These are phyloP conservation scores for Melitaea athalia DNA, from an alignment of 2,888 invertebrate genomes.

Conservation along the genomic window DNA sequence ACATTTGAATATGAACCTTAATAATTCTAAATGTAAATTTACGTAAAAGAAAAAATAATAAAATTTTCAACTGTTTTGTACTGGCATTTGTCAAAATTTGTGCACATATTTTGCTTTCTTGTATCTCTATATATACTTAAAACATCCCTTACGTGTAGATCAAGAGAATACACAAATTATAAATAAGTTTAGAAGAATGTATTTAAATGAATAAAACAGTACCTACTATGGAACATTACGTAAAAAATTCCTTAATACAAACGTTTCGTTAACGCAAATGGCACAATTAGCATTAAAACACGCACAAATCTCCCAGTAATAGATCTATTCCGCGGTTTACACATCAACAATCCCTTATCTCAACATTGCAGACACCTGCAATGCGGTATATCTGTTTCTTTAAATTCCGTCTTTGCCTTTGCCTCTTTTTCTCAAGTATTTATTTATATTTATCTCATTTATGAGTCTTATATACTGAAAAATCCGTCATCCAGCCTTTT, in stretches of 20 bases:
- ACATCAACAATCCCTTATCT: too few species aligned
- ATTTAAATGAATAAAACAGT: not conserved
- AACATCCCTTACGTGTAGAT: too few species aligned
- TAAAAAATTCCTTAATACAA: not conserved
- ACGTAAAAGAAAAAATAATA: too few species aligned
- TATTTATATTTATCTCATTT: not conserved
- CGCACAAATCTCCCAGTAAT: not conserved
- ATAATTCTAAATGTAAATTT: too few species aligned
- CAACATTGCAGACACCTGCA: not conserved
- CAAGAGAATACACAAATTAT: too few species aligned
- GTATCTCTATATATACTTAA: too few species aligned
- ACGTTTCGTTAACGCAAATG: not conserved
- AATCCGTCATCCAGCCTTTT: too few species aligned
- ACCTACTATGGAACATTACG: not conserved
- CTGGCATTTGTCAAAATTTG: too few species aligned
- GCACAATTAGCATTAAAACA: not conserved
- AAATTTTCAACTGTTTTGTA: too few species aligned
- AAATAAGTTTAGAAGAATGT: not conserved
- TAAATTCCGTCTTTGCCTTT: not conserved
- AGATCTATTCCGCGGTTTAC: too few species aligned
- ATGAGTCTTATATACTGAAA: not conserved
- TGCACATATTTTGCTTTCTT: too few species aligned
- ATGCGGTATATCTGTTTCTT: slow-evolving; percentile 3
- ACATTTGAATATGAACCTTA: too few species aligned
- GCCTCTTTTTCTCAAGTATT: not conserved